phyloP scores from a whole-genome alignment of 2,797 vertebrate genomes.

The Argyrosomus regius region DNA sequence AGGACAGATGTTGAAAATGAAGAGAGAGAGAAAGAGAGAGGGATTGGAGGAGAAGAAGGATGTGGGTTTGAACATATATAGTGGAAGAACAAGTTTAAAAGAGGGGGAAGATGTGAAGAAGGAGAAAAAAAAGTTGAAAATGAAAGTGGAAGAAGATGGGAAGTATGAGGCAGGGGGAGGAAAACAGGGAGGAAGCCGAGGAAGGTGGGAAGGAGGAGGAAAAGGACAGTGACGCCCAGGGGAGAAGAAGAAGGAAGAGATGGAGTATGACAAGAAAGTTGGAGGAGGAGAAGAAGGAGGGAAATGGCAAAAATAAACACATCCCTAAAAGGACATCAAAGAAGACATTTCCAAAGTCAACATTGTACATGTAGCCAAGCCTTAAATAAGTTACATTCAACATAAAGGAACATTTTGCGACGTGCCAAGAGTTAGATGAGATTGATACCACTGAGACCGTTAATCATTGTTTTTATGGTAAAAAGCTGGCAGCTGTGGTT shows the following conservation, averaged over 20 bases:
- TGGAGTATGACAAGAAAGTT: slow-evolving; percentile 24
- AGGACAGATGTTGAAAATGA: slow-evolving; percentile 61
- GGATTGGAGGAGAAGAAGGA: background rate
- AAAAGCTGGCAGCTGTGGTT: no score
- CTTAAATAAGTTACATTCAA: slow-evolving; percentile 1
- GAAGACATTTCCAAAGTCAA: slow-evolving; percentile 20
- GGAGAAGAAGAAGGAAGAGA: slow-evolving; percentile 13
- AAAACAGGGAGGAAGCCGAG: background rate
- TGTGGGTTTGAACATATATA: background rate
- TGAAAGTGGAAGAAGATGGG: slow-evolving; percentile 13
- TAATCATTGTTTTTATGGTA: background rate
- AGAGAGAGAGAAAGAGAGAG: slow-evolving; percentile 3
- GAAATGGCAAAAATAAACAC: slow-evolving; percentile 38
- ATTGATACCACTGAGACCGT: background rate
- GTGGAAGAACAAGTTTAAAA: slow-evolving; percentile 1
- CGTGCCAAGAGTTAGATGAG: no score
- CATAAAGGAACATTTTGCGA: background rate
- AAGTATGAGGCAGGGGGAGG: background rate
- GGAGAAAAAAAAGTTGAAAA: background rate
- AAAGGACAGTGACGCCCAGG: slow-evolving; percentile 19
- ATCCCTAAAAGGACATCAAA: slow-evolving; percentile 55
- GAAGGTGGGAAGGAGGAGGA: background rate
- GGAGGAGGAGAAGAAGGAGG: slow-evolving; percentile 11
- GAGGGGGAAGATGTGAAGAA: background rate
- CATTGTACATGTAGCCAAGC: background rate